Conservation (phyloP, 1,140 invertebrate genomes). For the Calephelis virginiensis region DNA sequence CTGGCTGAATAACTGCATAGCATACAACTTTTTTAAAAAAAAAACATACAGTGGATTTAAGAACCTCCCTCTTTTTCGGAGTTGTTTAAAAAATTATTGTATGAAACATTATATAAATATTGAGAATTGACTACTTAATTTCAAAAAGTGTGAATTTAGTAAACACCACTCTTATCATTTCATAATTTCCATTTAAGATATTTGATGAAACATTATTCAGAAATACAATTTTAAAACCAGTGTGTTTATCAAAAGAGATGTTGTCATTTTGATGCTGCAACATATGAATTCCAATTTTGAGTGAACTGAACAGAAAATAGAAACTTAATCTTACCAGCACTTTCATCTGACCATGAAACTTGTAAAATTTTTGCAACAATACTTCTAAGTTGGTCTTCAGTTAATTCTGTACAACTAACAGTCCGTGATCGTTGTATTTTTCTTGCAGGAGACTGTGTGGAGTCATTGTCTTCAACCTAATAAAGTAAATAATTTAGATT, state of each 20-base stretch:
- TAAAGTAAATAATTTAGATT: conserved; percentile 13
- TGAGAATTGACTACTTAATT: too few species aligned
- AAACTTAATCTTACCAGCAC: conserved; percentile 60
- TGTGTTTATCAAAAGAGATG: too few species aligned
- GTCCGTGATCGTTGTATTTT: conserved; percentile 70
- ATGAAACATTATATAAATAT: too few species aligned
- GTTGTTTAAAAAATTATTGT: too few species aligned
- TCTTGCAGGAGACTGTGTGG: conserved; percentile 59
- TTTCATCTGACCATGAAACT: conserved; percentile 82
- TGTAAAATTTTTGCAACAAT: conserved; percentile 82
- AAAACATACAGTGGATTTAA: too few species aligned
- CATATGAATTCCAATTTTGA: too few species aligned
- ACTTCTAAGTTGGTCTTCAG: conserved; percentile 81
- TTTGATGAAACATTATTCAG: not conserved
- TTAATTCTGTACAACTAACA: conserved; percentile 79
- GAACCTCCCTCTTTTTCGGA: too few species aligned
- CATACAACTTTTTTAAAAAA: too few species aligned
- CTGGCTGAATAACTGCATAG: too few species aligned
- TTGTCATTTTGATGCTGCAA: too few species aligned
- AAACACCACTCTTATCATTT: not conserved
- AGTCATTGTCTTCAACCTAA: conserved; percentile 71
- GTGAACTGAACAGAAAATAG: too few species aligned
- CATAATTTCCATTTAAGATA: not conserved
- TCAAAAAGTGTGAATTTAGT: too few species aligned
- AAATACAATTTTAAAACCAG: not conserved